Percentiles rank a stretch among this genome's conserved stretches.
Evolutionary conservation across 2,113 vertebrate species (phyloP).

Genomic region (Nycticorax nycticorax): DNA sequence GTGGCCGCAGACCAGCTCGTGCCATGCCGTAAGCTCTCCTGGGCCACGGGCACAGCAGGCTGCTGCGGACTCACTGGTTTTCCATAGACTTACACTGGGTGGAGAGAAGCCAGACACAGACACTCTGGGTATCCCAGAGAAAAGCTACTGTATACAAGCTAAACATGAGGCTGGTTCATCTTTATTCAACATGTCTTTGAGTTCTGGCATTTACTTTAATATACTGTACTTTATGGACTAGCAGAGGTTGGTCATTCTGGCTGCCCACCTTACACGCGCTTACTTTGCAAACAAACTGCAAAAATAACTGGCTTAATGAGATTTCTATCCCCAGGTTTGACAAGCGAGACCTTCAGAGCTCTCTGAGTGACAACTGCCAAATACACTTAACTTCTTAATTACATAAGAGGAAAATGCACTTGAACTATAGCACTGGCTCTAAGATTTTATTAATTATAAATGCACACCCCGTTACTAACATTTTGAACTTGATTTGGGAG

Average conservation of each 20-base stretch:
- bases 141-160: not conserved
- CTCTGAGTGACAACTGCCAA: conserved; percentile 82
- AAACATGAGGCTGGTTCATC: not conserved
- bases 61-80: rapidly evolving
- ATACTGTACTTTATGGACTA: not conserved
- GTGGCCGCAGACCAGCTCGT: rapidly evolving
- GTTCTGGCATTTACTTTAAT: not conserved
- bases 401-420: conserved; percentile 71
- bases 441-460: conserved; percentile 78
- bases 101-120: not conserved
- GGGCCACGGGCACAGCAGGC: not conserved
- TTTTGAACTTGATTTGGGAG: conserved; percentile 86
- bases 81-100: not conserved
- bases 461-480: conserved; percentile 85
- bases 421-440: conserved; percentile 59
- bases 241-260: not conserved
- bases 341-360: conserved; percentile 34
- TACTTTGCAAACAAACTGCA: conserved; percentile 2
- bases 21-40: rapidly evolving
- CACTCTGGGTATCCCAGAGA: not conserved
- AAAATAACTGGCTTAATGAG: conserved; percentile 65
- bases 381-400: conserved; percentile 82
- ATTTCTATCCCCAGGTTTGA: conserved; percentile 51
- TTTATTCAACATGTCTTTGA: not conserved
- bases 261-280: not conserved